Conservation (phyloP, 1,140 invertebrate species). For the Andrena cerasifolii region DNA sequence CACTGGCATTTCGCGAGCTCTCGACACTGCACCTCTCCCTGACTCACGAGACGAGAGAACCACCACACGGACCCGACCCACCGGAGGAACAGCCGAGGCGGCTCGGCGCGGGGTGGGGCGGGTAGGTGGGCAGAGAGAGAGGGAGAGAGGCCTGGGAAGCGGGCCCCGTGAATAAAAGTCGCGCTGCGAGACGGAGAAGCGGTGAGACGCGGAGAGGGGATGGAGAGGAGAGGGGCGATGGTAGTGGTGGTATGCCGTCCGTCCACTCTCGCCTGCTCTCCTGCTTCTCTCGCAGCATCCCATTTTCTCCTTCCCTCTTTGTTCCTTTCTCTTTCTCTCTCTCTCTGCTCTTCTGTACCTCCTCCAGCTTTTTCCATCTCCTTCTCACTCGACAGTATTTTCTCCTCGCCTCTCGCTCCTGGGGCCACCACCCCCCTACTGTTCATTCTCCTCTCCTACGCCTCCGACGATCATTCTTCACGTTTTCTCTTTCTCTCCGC, state of each 20-base stretch:
- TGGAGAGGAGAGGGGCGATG: slow-evolving; percentile 66
- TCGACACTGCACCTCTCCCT: slow-evolving; percentile 55
- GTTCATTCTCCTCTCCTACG: neutral
- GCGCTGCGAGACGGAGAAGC: slow-evolving; percentile 41
- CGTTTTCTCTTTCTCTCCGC: slow-evolving; percentile 26
- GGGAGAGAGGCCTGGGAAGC: slow-evolving; percentile 56
- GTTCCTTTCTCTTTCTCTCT: neutral
- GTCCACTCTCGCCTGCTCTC: slow-evolving; percentile 79
- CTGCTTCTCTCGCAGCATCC: slow-evolving; percentile 71
- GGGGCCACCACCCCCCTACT: no score
- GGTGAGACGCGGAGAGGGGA: slow-evolving; percentile 29
- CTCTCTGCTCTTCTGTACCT: slow-evolving; percentile 13
- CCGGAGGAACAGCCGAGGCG: neutral
- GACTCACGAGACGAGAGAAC: slow-evolving; percentile 41
- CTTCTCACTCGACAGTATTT: slow-evolving; percentile 7
- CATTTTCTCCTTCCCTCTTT: slow-evolving; percentile 64
- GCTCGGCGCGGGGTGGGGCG: neutral
- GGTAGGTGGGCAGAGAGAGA: neutral
- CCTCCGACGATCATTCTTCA: slow-evolving; percentile 8
- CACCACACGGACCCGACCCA: slow-evolving; percentile 35
- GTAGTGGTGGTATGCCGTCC: slow-evolving; percentile 80
- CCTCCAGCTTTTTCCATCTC: neutral
- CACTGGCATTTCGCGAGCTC: slow-evolving; percentile 69
- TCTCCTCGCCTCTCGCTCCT: neutral
- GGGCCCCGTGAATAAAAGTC: slow-evolving; percentile 74